A percentile compares a stretch with the other conserved stretches of the same genome.
These are phyloP conservation scores for Oxygymnocypris stewartii DNA, from an alignment of 2,113 vertebrate species.

Conservation along the genomic window DNA sequence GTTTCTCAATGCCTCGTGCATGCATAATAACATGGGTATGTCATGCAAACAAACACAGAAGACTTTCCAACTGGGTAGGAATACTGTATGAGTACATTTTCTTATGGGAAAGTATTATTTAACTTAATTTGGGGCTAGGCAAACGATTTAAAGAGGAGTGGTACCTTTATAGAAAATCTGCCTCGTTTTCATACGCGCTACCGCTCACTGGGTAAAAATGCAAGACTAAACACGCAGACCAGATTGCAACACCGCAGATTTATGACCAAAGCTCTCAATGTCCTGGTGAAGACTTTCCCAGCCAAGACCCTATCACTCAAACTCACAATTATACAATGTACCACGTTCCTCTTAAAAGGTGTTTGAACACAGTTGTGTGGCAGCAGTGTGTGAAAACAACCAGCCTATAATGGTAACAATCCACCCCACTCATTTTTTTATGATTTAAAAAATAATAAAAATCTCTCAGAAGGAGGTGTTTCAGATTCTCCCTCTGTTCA, in stretches of 20 bases:
- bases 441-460: no score
- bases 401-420: no score
- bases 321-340: constrained; percentile 11
- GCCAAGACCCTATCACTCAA: constrained; percentile 28
- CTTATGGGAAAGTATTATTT: neutral
- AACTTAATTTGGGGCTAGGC: neutral
- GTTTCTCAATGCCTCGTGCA: neutral
- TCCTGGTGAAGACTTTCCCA: constrained; percentile 19
- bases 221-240: constrained; percentile 65
- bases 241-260: constrained; percentile 64
- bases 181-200: neutral
- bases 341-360: neutral
- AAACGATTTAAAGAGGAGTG: neutral
- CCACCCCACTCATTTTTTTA: no score
- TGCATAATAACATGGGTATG: neutral
- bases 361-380: no score
- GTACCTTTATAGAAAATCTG: neutral
- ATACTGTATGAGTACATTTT: neutral
- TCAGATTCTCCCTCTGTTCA: no score
- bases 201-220: constrained; percentile 23
- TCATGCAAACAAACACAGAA: neutral
- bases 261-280: constrained; percentile 41
- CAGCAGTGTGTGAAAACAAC: no score
- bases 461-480: no score
- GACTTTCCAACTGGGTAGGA: neutral